Percentiles rank a stretch among this genome's conserved stretches.
These are phyloP conservation scores for Julus scandinavius DNA, from an alignment of 2,888 invertebrate genomes.

Conservation along the genomic window DNA sequence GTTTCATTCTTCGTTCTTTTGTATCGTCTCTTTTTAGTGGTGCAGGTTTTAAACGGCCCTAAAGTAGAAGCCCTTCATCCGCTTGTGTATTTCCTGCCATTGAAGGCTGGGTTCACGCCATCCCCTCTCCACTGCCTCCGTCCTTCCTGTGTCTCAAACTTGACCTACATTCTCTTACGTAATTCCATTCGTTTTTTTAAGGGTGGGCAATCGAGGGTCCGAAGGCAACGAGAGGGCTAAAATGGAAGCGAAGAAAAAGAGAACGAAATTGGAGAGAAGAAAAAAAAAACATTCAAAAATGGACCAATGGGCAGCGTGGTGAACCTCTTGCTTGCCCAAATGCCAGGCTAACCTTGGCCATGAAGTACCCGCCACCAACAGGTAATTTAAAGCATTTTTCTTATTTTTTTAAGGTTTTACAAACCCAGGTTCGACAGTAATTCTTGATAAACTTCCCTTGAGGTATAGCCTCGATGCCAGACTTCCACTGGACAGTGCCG, in stretches of 20 bases:
- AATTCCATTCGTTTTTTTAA: constrained; percentile 2
- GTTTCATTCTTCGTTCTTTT: too few relatives aligned
- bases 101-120: neutral
- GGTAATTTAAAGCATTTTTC: constrained; percentile 26
- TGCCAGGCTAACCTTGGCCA: constrained; percentile 13
- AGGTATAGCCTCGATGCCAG: constrained; percentile 8
- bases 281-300: neutral
- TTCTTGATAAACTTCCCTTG: neutral
- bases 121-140: constrained; percentile 17
- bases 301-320: neutral
- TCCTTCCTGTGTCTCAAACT: constrained; percentile 33
- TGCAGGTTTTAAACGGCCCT: neutral
- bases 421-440: constrained; percentile 14
- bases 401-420: neutral
- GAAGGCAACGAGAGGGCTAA: neutral
- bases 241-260: neutral
- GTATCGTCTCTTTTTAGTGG: neutral
- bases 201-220: constrained; percentile 10
- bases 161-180: constrained; percentile 26
- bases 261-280: neutral
- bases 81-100: neutral
- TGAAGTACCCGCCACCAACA: constrained; percentile 25
- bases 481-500: neutral
- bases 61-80: neutral
- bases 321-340: neutral